These are phyloP conservation scores for Mythimna vitellina DNA, from an alignment of 2,888 invertebrate species.

Conservation along the genomic window DNA sequence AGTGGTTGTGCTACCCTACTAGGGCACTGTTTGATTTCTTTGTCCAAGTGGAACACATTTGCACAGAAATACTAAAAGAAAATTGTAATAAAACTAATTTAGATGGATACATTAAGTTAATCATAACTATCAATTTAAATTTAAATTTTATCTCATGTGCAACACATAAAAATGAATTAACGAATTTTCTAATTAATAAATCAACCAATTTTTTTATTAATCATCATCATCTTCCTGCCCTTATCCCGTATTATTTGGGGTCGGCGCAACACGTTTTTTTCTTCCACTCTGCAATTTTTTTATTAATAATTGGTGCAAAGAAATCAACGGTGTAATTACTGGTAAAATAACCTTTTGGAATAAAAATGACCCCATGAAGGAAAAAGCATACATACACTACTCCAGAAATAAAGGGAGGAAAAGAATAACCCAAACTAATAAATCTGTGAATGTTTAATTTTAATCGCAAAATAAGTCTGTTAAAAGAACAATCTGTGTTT, in stretches of 20 bases:
- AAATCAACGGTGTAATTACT: constrained; percentile 24
- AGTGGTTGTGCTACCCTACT: constrained; percentile 20
- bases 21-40: background rate
- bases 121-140: background rate
- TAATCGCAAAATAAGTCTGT: no score
- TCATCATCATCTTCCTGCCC: no score
- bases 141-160: background rate
- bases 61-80: background rate
- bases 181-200: background rate
- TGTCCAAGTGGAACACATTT: constrained; percentile 3
- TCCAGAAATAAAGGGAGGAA: constrained; percentile 9
- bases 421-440: constrained; percentile 16
- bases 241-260: no score
- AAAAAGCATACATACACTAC: constrained; percentile 17
- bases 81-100: background rate
- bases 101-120: background rate
- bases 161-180: background rate
- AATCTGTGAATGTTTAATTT: no score
- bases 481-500: no score
- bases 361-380: constrained; percentile 18
- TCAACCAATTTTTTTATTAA: no score
- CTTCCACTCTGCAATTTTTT: no score
- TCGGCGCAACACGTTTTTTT: no score
- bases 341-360: constrained; percentile 30
- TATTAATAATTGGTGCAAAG: constrained; percentile 30